Conservation (phyloP, 2,113 vertebrate species). For the Gavialis gangeticus region DNA sequence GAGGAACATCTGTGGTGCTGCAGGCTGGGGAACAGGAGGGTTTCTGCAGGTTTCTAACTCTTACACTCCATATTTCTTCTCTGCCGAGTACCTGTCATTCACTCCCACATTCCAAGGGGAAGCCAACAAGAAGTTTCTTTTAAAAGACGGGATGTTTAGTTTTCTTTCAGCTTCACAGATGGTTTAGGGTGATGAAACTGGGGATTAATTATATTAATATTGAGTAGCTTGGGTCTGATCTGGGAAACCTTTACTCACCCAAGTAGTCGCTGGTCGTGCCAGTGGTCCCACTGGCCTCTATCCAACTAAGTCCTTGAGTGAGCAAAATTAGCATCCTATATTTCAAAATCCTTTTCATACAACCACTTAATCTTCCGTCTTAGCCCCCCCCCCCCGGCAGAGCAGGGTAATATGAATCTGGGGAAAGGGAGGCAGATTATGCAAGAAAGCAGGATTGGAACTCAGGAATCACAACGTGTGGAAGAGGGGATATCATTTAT, state of each 20-base stretch:
- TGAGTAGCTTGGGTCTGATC: not conserved
- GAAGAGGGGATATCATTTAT: too few relatives aligned
- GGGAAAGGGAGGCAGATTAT: not conserved
- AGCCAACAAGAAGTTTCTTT: not conserved
- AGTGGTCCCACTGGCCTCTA: not conserved
- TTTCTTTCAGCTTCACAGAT: not conserved
- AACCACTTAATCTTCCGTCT: not conserved
- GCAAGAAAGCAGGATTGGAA: not conserved
- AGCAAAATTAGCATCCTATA: not conserved
- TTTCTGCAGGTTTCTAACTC: not conserved
- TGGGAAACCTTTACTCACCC: not conserved
- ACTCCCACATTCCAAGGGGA: not conserved
- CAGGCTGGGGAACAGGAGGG: not conserved
- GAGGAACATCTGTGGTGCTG: conserved; percentile 1
- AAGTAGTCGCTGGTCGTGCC: not conserved
- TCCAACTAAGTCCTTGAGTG: not conserved
- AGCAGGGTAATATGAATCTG: not conserved
- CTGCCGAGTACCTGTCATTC: not conserved
- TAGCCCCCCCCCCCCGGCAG: not conserved
- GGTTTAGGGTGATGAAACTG: not conserved
- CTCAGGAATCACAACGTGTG: not conserved
- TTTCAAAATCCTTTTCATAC: not conserved
- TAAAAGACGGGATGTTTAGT: not conserved
- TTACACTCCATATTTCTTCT: not conserved
- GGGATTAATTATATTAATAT: not conserved